phyloP scores from a whole-genome alignment of 2,888 invertebrate species.

The Drosophila cognata region DNA sequence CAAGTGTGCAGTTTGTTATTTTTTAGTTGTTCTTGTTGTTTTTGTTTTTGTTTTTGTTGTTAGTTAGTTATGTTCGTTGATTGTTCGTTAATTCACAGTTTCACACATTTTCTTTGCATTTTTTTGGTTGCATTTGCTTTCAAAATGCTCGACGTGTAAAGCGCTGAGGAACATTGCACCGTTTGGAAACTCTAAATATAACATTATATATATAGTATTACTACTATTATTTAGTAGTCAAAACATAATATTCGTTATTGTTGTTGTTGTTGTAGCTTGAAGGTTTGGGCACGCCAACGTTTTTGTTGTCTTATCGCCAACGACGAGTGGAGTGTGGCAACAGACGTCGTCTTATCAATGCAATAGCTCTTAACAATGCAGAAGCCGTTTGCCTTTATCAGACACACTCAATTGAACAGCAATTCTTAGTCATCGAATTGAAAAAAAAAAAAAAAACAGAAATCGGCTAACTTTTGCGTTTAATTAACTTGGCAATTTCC shows the following conservation, averaged over 20 bases:
- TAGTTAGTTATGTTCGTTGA: constrained; percentile 21
- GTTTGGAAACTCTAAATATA: constrained; percentile 14
- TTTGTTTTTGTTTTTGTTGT: constrained; percentile 8
- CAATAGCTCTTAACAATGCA: constrained; percentile 38
- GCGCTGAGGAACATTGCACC: constrained; percentile 34
- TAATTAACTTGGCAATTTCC: neutral
- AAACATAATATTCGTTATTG: constrained; percentile 4
- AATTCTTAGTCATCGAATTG: constrained; percentile 11
- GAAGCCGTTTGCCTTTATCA: constrained; percentile 15
- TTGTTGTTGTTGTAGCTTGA: constrained; percentile 12
- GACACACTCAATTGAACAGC: neutral
- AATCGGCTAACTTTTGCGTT: neutral
- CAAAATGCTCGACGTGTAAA: constrained; percentile 10
- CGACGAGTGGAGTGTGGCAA: constrained; percentile 44
- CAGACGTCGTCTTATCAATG: constrained; percentile 39
- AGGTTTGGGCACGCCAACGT: constrained; percentile 24
- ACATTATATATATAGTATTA: neutral
- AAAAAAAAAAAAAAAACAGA: neutral
- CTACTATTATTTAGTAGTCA: constrained; percentile 6
- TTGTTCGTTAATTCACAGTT: constrained; percentile 16
- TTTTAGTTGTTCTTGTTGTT: constrained; percentile 5
- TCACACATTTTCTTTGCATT: constrained; percentile 12
- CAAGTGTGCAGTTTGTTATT: constrained; percentile 1
- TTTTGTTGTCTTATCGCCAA: constrained; percentile 44
- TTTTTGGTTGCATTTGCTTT: constrained; percentile 5